A percentile compares a stretch with the other conserved stretches of the same genome.
Evolutionary conservation across 2,888 invertebrate species (phyloP).

Genomic region (Tetragonula carbonaria): DNA sequence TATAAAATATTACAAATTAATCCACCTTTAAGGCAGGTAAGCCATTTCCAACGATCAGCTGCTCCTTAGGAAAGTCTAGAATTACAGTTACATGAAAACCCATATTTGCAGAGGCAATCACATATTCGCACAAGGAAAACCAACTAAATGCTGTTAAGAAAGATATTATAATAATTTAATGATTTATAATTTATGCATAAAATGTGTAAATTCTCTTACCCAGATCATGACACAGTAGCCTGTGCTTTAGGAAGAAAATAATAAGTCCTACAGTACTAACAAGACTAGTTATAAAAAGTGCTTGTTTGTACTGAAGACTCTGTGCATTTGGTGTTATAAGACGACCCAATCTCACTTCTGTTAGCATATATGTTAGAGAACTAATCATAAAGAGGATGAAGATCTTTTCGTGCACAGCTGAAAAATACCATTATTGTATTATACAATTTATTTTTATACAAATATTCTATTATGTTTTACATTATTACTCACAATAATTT

Average conservation of each 20-base stretch:
- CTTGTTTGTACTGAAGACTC: constrained; percentile 87
- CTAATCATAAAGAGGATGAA: constrained; percentile 96
- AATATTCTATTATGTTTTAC: background rate
- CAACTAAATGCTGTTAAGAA: constrained; percentile 92
- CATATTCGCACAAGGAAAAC: constrained; percentile 97
- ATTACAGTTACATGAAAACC: constrained; percentile 95
- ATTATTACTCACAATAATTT: constrained; percentile 93
- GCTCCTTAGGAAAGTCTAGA: constrained; percentile 93
- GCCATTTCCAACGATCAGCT: constrained; percentile 89
- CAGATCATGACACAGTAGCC: constrained; percentile 94
- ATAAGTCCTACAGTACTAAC: constrained; percentile 93
- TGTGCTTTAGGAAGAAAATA: constrained; percentile 94
- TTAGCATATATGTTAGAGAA: constrained; percentile 93
- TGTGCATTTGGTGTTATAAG: constrained; percentile 82
- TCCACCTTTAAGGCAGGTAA: constrained; percentile 83
- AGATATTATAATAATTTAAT: constrained; percentile 27
- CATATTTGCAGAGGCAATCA: constrained; percentile 96
- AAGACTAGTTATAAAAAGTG: constrained; percentile 90
- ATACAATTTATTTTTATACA: background rate
- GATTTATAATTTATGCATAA: background rate
- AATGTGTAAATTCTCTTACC: constrained; percentile 86
- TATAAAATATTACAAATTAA: constrained; percentile 76
- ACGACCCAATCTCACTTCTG: constrained; percentile 87
- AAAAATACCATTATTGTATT: constrained; percentile 16
- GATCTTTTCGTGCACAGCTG: constrained; percentile 95